Evolutionary conservation across 1,140 invertebrate species (phyloP).

Genomic region (Pygmarrhopalites habei): DNA sequence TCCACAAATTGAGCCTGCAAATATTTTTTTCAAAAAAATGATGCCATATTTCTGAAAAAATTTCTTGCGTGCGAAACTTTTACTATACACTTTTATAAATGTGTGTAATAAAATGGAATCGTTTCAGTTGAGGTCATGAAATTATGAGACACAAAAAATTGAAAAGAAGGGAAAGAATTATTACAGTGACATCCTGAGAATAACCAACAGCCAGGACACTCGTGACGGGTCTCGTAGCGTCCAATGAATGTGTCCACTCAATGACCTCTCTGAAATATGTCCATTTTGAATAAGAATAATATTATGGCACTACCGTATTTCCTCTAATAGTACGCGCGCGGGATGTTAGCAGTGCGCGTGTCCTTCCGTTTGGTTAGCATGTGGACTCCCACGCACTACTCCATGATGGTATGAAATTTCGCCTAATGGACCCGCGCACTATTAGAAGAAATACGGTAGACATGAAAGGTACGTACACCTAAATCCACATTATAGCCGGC

Average conservation of each 20-base stretch:
- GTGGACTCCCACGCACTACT: too few relatives aligned
- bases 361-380: too few relatives aligned
- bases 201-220: slow-evolving; percentile 19
- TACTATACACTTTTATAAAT: neutral
- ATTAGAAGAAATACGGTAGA: too few relatives aligned
- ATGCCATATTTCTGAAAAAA: too few relatives aligned
- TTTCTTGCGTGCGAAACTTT: too few relatives aligned
- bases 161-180: neutral
- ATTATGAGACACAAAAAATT: slow-evolving; percentile 15
- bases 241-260: slow-evolving; percentile 39
- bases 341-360: too few relatives aligned
- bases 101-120: neutral
- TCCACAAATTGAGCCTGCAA: slow-evolving; percentile 51
- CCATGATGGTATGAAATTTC: too few relatives aligned
- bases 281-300: neutral
- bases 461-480: too few relatives aligned
- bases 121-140: neutral
- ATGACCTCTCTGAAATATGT: slow-evolving; percentile 39
- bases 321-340: too few relatives aligned
- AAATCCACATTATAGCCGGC: too few relatives aligned
- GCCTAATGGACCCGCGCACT: too few relatives aligned
- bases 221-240: slow-evolving; percentile 41
- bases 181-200: slow-evolving; percentile 9
- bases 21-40: neutral
- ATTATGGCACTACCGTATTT: too few relatives aligned